These are phyloP conservation scores for Clepsis dumicolana DNA, from an alignment of 2,888 invertebrate genomes.

Conservation along the genomic window DNA sequence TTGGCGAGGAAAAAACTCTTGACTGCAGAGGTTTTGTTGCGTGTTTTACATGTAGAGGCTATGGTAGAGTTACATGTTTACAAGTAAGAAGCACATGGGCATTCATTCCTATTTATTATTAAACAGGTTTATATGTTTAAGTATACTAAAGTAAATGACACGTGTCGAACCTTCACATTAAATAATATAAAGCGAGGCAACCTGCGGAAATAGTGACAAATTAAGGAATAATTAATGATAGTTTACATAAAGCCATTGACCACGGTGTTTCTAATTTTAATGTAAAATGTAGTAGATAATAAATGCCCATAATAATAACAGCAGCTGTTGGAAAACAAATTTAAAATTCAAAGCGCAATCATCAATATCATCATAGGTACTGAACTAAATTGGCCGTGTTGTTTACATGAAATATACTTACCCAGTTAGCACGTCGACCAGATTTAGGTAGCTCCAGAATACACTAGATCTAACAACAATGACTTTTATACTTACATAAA, in stretches of 20 bases:
- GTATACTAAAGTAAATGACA: neutral
- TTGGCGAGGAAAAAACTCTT: conserved; percentile 17
- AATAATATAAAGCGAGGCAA: neutral
- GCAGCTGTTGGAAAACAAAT: neutral
- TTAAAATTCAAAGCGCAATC: neutral
- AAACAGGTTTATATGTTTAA: too few species aligned
- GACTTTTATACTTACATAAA: neutral
- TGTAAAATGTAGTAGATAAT: neutral
- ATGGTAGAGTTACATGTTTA: neutral
- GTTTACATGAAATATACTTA: conserved; percentile 40
- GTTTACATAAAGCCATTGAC: neutral
- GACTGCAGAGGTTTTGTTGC: neutral
- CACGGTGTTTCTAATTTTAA: neutral
- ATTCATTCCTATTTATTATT: neutral
- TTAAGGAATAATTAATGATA: neutral
- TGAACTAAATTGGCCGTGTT: neutral
- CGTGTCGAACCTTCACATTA: neutral
- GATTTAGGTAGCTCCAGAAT: neutral
- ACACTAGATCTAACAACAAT: neutral
- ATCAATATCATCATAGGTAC: too few species aligned
- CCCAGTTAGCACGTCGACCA: conserved; percentile 18
- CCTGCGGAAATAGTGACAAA: neutral
- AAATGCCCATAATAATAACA: neutral
- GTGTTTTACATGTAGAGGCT: neutral
- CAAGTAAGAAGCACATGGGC: neutral